Conservation (phyloP, 1,140 invertebrate genomes). For the Triops longicaudatus region DNA sequence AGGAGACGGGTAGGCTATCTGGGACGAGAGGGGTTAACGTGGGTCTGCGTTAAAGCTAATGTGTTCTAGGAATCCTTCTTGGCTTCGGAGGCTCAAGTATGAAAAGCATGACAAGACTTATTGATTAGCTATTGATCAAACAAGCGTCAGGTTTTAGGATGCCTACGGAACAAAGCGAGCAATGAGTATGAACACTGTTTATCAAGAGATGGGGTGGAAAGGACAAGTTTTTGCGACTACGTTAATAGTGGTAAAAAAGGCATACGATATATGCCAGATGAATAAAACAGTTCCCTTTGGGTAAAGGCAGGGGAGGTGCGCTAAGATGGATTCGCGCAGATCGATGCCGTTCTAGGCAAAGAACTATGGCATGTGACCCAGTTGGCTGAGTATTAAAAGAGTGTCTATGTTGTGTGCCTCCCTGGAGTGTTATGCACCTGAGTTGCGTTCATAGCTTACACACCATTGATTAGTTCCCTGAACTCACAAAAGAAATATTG, state of each 20-base stretch:
- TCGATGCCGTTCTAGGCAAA: not conserved
- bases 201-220: not conserved
- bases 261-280: not conserved
- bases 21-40: not conserved
- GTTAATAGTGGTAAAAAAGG: not conserved
- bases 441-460: not conserved
- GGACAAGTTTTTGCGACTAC: not conserved
- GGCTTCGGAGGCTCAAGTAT: not conserved
- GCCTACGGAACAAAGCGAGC: not conserved
- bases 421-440: slow-evolving; percentile 10
- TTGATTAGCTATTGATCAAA: slow-evolving; percentile 13
- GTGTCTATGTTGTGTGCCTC: slow-evolving; percentile 7
- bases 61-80: not conserved
- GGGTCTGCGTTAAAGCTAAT: not conserved
- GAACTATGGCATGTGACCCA: not conserved
- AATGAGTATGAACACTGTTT: not conserved
- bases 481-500: not conserved
- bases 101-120: not conserved
- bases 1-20: not conserved
- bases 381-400: slow-evolving; percentile 12
- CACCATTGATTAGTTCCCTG: not conserved
- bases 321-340: not conserved
- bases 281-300: not conserved
- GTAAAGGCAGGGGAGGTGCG: not conserved
- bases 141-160: not conserved